Evolutionary conservation across 2,797 vertebrate species (phyloP), one percentile per base, ranked within the genome.

Genomic region (Triplophysa bombifrons): DNA sequence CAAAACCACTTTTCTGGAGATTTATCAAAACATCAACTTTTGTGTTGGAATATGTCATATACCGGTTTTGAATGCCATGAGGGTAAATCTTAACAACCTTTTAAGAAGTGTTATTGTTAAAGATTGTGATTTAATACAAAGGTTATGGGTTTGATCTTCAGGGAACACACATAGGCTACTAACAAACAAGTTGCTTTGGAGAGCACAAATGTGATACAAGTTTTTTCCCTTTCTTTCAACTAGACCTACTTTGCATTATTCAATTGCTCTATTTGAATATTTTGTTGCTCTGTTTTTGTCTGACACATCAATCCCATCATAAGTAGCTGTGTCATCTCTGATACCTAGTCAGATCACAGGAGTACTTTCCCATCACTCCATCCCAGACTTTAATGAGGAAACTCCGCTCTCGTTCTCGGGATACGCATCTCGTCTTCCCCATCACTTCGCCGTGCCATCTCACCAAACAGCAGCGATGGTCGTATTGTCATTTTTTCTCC

Each of bases 401-500:
- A 78, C 38, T 53, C 30, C 6, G 34, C 16, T 38, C 44, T 30
- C 14, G 8, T 70, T 76, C 74, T 56, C 65, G 38, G 60, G n/a
- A 61, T 80, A 74, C 44, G 63, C 51, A 44, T 72, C 73, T 67
- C 44, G 63, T 60, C 48, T n/a, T 71, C 73, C 17, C 60, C 27
- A 74, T 68, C 58, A 65, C 34, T 71, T 61, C 51, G 27, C 66
- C 66, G 75, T 76, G 80, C 78, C 78, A 71, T 66, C 64, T 84
- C 46, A 82, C 72, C 74, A 73, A 80, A 80, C 64, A 83, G 65
- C 48, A 51, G 69, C 53, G 53, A 76, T 72, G 60, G 34, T 76
- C 72, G 20, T 48, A 67, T 71, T 73, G 76, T 77, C 70, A 44
- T 67, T 80, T 83, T 60, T 67, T 74, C 16, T 41, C 60, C 53